Base-by-base conservation (phyloP, 2,113 vertebrate genomes). In the Lanius ludovicianus region DNA sequence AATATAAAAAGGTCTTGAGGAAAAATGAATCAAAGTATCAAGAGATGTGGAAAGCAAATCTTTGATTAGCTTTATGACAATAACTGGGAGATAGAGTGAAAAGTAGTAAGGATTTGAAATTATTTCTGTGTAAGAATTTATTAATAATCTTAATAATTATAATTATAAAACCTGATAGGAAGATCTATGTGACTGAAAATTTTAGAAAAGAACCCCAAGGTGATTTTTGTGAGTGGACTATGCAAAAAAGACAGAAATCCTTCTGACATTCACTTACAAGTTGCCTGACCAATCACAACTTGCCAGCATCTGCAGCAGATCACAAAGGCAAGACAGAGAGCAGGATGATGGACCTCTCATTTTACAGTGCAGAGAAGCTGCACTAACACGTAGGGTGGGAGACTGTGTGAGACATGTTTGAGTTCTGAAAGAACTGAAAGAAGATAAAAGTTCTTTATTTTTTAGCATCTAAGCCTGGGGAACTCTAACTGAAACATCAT, bases 351-450 rank as follows among this genome's bases (percentile, higher is more conserved):
- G n/a, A 81, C 5, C 6, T 88, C 50, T 55, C 15, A 19, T 60
- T 67, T 81, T 46, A 49, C 20, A 47, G 30, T 0, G 0, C 12
- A 7, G 9, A 59, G 65, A 86, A 67, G 25, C 11, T 63, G 10
- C 47, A 28, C 15, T 27, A 24, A 39, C 24, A 35, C 10, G 13
- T n/a, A 57, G 2, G 3, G 12, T 86, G 33, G 30, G 35, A 81
- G 13, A 41, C 5, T n/a, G 7, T 2, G 1, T 63, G 55, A 84
- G 27, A 33, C 31, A n/a, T 1, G 0, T 52, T 44, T 2, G 3
- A 84, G 13, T 59, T 81, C 73, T 59, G 15, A 59, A 59, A 37
- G 15, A 59, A 37, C 30, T 84, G 47, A 57, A 80, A 67, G 39
- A 69, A 75, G 31, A 17, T 9, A 22, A 68, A 84, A 44, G 7